Percentiles rank a stretch among this genome's conserved stretches.
Conservation (phyloP, 2,888 invertebrate genomes). For the Meiosimyza platycephala region DNA sequence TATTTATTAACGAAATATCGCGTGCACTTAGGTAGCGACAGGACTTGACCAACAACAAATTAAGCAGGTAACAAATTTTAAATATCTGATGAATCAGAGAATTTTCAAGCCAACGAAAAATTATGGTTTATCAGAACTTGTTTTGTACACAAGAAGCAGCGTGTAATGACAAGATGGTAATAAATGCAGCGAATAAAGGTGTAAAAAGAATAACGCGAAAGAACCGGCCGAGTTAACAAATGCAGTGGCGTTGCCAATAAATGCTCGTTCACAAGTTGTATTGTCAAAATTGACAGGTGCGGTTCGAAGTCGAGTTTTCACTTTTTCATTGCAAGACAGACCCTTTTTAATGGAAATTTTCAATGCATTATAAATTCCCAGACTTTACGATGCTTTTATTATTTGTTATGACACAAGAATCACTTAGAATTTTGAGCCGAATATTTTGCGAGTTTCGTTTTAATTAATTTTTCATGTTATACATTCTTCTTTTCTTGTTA, state of each 20-base stretch:
- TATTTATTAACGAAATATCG: no score
- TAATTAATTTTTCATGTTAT: no score
- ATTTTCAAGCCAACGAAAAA: conserved; percentile 20
- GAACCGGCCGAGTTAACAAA: conserved; percentile 6
- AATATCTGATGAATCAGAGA: conserved; percentile 4
- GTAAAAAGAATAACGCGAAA: conserved; percentile 2
- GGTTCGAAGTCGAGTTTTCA: conserved; percentile 4
- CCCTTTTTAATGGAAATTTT: neutral
- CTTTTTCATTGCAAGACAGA: neutral
- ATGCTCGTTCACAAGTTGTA: neutral
- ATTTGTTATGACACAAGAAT: no score
- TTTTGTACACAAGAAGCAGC: conserved; percentile 16
- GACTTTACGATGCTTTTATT: no score
- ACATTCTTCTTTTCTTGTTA: no score
- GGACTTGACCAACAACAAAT: neutral
- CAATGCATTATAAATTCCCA: no score
- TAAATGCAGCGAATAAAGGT: conserved; percentile 11
- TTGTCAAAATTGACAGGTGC: conserved; percentile 24
- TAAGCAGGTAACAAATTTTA: conserved; percentile 21
- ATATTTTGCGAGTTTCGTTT: no score
- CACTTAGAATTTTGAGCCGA: no score
- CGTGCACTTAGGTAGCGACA: neutral
- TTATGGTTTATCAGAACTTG: neutral
- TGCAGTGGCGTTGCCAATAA: conserved; percentile 33
- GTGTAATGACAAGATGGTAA: conserved; percentile 2